Conservation (phyloP, 2,113 vertebrate species). For the Odobenus rosmarus region DNA sequence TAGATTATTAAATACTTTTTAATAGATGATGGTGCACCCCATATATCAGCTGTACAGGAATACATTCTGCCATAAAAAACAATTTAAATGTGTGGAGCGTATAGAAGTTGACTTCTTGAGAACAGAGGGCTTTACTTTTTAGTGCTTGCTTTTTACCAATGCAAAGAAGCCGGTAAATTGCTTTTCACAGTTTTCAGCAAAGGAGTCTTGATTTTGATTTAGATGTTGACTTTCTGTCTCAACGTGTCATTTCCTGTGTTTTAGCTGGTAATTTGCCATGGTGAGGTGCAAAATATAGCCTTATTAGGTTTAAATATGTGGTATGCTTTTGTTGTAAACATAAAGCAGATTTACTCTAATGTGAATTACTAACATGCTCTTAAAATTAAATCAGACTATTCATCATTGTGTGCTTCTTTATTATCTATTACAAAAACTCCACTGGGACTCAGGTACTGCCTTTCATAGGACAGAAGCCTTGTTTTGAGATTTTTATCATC, state of each 20-base stretch:
- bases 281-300: neutral
- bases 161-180: neutral
- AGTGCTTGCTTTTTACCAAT: neutral
- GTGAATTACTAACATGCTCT: neutral
- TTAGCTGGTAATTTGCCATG: neutral
- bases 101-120: neutral
- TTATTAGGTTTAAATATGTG: neutral
- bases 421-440: neutral
- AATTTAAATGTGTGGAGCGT: neutral
- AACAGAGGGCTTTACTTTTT: neutral
- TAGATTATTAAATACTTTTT: neutral
- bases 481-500: neutral
- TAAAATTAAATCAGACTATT: constrained; percentile 11
- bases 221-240: constrained; percentile 48
- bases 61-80: neutral
- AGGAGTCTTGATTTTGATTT: neutral
- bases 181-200: constrained; percentile 52
- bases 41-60: neutral
- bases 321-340: constrained; percentile 33
- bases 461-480: neutral
- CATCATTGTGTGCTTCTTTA: neutral
- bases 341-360: neutral
- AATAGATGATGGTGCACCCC: neutral
- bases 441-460: neutral
- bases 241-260: constrained; percentile 61